Conservation (phyloP, 1,140 invertebrate genomes). For the Conus ventricosus region DNA sequence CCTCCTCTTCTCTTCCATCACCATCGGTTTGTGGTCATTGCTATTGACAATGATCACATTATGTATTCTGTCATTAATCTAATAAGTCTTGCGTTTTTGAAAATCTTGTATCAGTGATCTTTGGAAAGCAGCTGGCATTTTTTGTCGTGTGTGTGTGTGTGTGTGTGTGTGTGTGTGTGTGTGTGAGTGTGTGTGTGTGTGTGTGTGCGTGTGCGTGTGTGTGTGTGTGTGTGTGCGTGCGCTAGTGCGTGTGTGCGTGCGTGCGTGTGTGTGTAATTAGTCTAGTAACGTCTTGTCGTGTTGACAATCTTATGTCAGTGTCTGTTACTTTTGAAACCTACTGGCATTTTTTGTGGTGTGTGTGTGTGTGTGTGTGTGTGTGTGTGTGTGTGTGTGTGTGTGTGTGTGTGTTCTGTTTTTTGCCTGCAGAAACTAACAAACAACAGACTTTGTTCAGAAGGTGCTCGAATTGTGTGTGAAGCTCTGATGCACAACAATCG, state of each 20-base stretch:
- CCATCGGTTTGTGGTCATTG: too few relatives aligned
- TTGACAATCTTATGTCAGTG: not conserved
- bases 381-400: too few relatives aligned
- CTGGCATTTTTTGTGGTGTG: too few relatives aligned
- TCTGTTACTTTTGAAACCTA: too few relatives aligned
- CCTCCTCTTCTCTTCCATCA: too few relatives aligned
- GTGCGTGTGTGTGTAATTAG: not conserved
- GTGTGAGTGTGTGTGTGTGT: not conserved
- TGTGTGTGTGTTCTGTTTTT: not conserved
- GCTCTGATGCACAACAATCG: not conserved
- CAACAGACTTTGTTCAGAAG: conserved; percentile 10
- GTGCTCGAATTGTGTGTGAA: not conserved
- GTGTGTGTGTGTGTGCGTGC: not conserved
- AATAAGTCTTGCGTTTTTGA: too few relatives aligned
- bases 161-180: not conserved
- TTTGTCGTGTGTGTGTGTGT: too few relatives aligned
- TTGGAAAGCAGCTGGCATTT: too few relatives aligned
- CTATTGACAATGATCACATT: too few relatives aligned
- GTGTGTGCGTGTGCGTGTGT: not conserved
- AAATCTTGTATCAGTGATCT: too few relatives aligned
- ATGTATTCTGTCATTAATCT: too few relatives aligned
- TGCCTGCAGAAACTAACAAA: not conserved
- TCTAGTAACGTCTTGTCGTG: not conserved
- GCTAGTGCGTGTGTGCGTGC: not conserved
- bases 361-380: too few relatives aligned